phyloP scores from a whole-genome alignment of 2,888 invertebrate species.

The Globia sparganii region DNA sequence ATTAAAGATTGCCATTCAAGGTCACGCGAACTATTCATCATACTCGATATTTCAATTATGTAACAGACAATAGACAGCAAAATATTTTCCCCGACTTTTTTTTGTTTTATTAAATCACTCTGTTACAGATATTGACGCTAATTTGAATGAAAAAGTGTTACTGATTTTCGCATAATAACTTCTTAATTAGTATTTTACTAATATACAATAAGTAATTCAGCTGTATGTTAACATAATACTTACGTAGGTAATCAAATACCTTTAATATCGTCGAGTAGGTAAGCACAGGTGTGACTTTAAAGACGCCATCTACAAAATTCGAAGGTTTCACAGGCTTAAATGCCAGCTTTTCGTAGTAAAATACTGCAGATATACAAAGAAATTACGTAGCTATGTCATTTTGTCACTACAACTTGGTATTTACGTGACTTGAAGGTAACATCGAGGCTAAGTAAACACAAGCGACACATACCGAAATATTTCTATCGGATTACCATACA shows the following conservation, averaged over 20 bases:
- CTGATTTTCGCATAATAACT: conserved; percentile 19
- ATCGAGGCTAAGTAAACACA: conserved; percentile 51
- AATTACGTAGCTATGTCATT: background rate
- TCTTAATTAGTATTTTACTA: conserved; percentile 5
- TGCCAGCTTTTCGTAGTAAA: background rate
- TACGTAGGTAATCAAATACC: background rate
- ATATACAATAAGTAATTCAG: conserved; percentile 20
- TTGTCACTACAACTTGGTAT: conserved; percentile 12
- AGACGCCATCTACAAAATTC: conserved; percentile 16
- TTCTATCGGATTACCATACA: conserved; percentile 58
- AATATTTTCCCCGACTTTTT: conserved; percentile 38
- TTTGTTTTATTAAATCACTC: conserved; percentile 28
- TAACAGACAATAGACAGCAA: conserved; percentile 41
- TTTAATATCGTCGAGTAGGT: background rate
- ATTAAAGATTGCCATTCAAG: conserved; percentile 43
- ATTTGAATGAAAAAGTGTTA: conserved; percentile 41
- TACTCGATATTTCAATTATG: conserved; percentile 43
- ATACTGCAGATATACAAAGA: conserved; percentile 8
- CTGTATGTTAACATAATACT: conserved; percentile 3
- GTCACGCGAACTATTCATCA: conserved; percentile 50
- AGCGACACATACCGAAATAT: conserved; percentile 46
- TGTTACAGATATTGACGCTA: conserved; percentile 22
- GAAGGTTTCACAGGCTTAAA: conserved; percentile 20
- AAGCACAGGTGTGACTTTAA: conserved; percentile 26
- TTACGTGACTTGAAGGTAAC: conserved; percentile 38